Evolutionary conservation across 2,797 vertebrate species (phyloP).

Genomic region (Leptatherina wallacei): DNA sequence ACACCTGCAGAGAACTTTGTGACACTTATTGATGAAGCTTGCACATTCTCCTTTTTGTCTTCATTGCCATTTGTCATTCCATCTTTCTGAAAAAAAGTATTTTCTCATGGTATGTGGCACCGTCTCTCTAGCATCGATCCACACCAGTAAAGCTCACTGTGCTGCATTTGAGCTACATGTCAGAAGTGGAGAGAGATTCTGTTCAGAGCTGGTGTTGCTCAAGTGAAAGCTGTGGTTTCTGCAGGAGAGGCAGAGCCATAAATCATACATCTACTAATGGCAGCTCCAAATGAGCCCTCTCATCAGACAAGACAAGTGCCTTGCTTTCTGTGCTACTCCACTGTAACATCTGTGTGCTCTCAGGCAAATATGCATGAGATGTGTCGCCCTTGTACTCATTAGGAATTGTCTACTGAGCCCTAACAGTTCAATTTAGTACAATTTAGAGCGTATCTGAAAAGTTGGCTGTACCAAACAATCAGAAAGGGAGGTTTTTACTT

Average conservation of each 20-base stretch:
- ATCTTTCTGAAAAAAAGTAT: conserved; percentile 21
- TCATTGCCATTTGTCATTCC: conserved; percentile 21
- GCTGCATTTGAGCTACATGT: conserved; percentile 25
- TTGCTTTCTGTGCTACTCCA: conserved; percentile 83
- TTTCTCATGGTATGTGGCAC: conserved; percentile 26
- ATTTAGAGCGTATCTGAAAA: conserved; percentile 57
- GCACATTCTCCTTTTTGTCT: not conserved
- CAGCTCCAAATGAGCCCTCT: conserved; percentile 89
- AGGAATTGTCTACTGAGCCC: conserved; percentile 74
- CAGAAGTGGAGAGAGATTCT: conserved; percentile 25
- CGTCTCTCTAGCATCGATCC: conserved; percentile 18
- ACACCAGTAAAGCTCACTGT: conserved; percentile 19
- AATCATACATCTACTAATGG: conserved; percentile 89
- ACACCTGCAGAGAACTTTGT: not conserved
- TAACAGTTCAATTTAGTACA: conserved; percentile 58
- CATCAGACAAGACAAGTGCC: conserved; percentile 91
- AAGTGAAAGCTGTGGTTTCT: conserved; percentile 54
- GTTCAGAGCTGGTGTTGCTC: conserved; percentile 42
- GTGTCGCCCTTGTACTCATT: conserved; percentile 78
- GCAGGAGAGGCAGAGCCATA: conserved; percentile 76
- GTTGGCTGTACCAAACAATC: conserved; percentile 46
- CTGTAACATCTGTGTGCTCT: conserved; percentile 86
- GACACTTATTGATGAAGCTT: not conserved
- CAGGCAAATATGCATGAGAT: conserved; percentile 73
- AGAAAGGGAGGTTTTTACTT: not conserved